phyloP scores from a whole-genome alignment of 2,888 invertebrate species.

The Harpagoxenus sublaevis region DNA sequence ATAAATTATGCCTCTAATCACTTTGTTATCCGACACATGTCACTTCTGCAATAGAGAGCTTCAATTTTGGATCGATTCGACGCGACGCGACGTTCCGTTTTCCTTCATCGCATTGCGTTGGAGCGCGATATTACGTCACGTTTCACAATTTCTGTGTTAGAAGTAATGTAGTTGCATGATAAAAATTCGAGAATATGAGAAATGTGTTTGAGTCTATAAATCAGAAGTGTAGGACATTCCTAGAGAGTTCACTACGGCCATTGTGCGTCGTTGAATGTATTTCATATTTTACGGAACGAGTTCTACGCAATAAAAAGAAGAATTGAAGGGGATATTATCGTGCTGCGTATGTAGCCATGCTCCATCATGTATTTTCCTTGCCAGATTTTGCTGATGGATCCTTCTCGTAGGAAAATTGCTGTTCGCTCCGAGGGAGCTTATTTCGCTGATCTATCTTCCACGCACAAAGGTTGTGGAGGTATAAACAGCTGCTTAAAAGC shows the following conservation, averaged over 20 bases:
- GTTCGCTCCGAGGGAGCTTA: constrained; percentile 41
- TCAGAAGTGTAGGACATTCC: neutral
- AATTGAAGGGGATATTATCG: constrained; percentile 27
- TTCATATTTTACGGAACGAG: constrained; percentile 12
- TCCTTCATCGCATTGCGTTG: neutral
- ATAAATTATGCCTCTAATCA: constrained; percentile 8
- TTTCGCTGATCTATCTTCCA: constrained; percentile 40
- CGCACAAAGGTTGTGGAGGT: neutral
- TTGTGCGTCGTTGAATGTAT: neutral
- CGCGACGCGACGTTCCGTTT: neutral
- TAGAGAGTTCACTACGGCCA: neutral
- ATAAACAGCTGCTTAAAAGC: constrained; percentile 6
- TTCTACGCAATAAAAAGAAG: neutral
- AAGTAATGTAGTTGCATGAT: neutral
- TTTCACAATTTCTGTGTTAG: neutral
- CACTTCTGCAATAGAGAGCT: neutral
- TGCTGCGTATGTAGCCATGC: neutral
- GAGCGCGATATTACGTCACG: neutral
- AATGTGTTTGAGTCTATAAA: constrained; percentile 7
- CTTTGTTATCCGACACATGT: constrained; percentile 2
- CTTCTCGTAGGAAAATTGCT: constrained; percentile 38
- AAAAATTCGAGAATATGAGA: neutral
- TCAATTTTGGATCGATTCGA: neutral
- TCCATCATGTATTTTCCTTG: constrained; percentile 17
- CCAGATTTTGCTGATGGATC: constrained; percentile 35